phyloP scores from a whole-genome alignment of 2,888 invertebrate genomes.

The Agrotis clavis region DNA sequence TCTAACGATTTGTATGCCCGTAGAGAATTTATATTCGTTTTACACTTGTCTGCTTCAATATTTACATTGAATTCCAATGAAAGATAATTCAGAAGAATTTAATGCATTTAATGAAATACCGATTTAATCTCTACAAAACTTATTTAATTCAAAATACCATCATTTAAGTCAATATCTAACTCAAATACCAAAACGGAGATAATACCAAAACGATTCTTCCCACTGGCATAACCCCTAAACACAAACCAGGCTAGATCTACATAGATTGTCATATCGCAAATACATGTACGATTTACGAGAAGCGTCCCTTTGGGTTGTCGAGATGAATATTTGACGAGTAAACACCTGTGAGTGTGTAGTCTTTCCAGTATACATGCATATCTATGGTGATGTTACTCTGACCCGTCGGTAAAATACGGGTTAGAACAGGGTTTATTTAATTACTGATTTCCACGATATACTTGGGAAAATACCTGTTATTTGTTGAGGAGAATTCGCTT shows the following conservation, averaged over 20 bases:
- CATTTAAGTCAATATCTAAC: background rate
- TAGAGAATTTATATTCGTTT: constrained; percentile 3
- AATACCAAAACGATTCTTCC: constrained; percentile 19
- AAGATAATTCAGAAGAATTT: background rate
- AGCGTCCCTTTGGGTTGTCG: constrained; percentile 37
- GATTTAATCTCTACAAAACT: no score
- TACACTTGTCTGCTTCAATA: background rate
- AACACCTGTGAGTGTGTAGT: constrained; percentile 26
- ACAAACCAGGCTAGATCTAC: constrained; percentile 6
- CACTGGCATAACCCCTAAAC: background rate
- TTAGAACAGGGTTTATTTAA: constrained; percentile 6
- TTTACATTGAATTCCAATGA: background rate
- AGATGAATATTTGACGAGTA: constrained; percentile 55
- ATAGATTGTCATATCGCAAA: constrained; percentile 39
- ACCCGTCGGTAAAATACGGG: constrained; percentile 8
- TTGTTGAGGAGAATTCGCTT: background rate
- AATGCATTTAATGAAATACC: no score
- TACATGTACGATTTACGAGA: constrained; percentile 43
- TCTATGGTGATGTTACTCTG: constrained; percentile 15
- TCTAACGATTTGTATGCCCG: constrained; percentile 28
- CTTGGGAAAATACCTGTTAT: constrained; percentile 7
- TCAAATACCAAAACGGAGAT: constrained; percentile 1
- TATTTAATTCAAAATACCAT: background rate
- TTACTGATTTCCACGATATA: constrained; percentile 7
- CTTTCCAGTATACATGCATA: constrained; percentile 20